phyloP scores from a whole-genome alignment of 2,888 invertebrate species.

The Tridacna gigas region DNA sequence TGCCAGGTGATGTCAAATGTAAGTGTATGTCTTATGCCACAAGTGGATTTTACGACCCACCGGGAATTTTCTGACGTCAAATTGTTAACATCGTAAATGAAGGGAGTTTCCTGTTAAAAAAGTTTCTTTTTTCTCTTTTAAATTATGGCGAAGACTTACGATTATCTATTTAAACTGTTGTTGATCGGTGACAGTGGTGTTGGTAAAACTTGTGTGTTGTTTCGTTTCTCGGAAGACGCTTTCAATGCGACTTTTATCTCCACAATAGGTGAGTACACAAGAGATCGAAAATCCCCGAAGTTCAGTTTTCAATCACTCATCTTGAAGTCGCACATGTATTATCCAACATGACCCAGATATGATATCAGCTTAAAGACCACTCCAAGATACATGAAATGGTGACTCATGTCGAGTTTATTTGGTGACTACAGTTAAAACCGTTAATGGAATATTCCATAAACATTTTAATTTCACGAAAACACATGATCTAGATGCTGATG shows the following conservation, averaged over 20 bases:
- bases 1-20: no score
- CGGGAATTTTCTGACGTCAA: conserved; percentile 24
- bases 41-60: not conserved
- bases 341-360: no score
- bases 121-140: conserved; percentile 12
- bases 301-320: no score
- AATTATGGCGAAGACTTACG: conserved; percentile 70
- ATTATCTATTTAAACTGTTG: conserved; percentile 83
- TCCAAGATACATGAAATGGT: no score
- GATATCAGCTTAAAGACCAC: no score
- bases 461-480: no score
- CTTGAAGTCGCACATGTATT: no score
- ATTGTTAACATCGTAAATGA: conserved; percentile 54
- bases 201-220: conserved; percentile 84
- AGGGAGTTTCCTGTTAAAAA: conserved; percentile 59
- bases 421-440: no score
- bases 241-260: conserved; percentile 84
- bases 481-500: no score
- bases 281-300: not conserved
- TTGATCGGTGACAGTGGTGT: conserved; percentile 84
- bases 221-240: conserved; percentile 84
- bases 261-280: conserved; percentile 83
- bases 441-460: no score
- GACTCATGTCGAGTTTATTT: no score
- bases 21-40: no score